Evolutionary conservation across 2,797 vertebrate genomes (phyloP).

Genomic region (Acipenser oxyrinchus): DNA sequence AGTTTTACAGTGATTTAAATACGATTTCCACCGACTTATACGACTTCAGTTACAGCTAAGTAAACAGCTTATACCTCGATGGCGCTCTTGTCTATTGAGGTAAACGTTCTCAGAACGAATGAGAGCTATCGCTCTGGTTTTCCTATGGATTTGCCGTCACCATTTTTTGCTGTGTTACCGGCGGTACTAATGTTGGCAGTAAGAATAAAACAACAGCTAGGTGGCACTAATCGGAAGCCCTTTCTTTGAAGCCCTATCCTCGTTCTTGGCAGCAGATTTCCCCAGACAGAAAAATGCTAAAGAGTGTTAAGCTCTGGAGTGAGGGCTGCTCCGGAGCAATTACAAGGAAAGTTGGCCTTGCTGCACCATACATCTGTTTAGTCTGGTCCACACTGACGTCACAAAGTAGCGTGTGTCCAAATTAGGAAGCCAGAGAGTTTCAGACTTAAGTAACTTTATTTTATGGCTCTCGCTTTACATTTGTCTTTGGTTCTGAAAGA

Average conservation of each 20-base stretch:
- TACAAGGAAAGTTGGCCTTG: constrained; percentile 47
- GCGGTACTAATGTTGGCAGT: too few species aligned
- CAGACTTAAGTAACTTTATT: constrained; percentile 39
- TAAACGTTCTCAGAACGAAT: too few species aligned
- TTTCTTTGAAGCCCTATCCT: constrained; percentile 30
- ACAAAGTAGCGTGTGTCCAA: constrained; percentile 41
- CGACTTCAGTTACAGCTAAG: too few species aligned
- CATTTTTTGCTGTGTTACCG: too few species aligned
- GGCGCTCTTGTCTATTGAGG: too few species aligned
- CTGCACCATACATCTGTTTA: constrained; percentile 58
- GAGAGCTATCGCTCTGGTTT: too few species aligned
- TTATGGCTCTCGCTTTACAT: constrained; percentile 24
- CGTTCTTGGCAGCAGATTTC: constrained; percentile 48
- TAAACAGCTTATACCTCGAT: too few species aligned
- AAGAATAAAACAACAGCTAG: too few species aligned
- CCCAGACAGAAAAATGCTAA: constrained; percentile 37
- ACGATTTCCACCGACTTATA: too few species aligned
- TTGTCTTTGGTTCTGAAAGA: constrained; percentile 34
- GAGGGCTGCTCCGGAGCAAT: neutral
- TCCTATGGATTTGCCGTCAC: too few species aligned
- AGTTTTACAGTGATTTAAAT: too few species aligned
- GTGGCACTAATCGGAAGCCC: too few species aligned
- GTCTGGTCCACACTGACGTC: constrained; percentile 48
- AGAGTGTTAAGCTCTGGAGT: constrained; percentile 11
- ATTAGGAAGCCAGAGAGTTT: constrained; percentile 41